phyloP scores from a whole-genome alignment of 2,888 invertebrate genomes.

The Cerceris ruficornis region DNA sequence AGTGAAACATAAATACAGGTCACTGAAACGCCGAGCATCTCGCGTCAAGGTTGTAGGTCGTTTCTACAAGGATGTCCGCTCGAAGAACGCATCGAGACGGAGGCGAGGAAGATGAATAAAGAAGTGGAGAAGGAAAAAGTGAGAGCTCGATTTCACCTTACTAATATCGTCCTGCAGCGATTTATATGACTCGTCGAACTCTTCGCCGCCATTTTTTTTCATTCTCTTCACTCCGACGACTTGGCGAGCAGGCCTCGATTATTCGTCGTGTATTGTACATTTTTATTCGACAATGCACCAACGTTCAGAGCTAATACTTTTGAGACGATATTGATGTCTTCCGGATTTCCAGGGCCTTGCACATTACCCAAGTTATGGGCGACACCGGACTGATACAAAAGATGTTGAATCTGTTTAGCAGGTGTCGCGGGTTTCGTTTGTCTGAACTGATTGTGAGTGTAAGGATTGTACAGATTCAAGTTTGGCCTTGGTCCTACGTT shows the following conservation, averaged over 20 bases:
- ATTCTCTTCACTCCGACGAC: constrained; percentile 54
- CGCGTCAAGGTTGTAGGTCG: constrained; percentile 1
- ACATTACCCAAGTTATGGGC: constrained; percentile 79
- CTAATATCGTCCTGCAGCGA: constrained; percentile 66
- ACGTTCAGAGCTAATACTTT: constrained; percentile 92
- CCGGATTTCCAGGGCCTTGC: constrained; percentile 83
- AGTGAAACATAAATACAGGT: constrained; percentile 2
- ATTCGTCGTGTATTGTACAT: constrained; percentile 62
- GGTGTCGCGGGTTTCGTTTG: constrained; percentile 73
- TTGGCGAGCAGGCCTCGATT: constrained; percentile 50
- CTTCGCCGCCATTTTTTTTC: constrained; percentile 15
- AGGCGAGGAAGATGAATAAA: constrained; percentile 10
- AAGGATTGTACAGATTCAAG: constrained; percentile 67
- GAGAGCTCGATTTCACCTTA: constrained; percentile 71
- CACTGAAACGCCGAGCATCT: background rate
- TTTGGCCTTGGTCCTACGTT: constrained; percentile 72
- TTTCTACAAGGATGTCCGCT: background rate
- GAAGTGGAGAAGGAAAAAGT: constrained; percentile 40
- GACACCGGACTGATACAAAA: constrained; percentile 87
- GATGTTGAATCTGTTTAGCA: constrained; percentile 86
- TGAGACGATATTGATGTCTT: constrained; percentile 91
- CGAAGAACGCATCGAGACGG: background rate
- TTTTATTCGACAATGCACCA: constrained; percentile 83
- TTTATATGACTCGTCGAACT: constrained; percentile 66
- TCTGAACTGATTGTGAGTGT: constrained; percentile 57